Evolutionary conservation across 2,113 vertebrate species (phyloP), one percentile per base, ranked within the genome.

Genomic region (Ptilonorhynchus violaceus): DNA sequence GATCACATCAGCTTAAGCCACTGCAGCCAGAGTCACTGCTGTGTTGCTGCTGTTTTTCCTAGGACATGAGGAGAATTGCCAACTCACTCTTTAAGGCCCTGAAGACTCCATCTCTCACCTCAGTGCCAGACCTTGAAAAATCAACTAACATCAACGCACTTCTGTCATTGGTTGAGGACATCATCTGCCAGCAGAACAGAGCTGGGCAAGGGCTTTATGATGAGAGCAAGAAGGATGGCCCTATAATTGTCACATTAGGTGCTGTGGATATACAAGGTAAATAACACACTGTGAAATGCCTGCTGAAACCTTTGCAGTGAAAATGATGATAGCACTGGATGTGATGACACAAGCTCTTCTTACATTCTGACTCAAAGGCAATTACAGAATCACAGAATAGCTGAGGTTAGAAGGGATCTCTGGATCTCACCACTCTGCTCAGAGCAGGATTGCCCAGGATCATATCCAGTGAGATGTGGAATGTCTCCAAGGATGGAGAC

Each of bases 51-150:
- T 94, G 30, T 95, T 46, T 85, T 73, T 92, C 58, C 83, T 95
- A 99, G 99, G 99, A 99, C 76, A 97, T 99, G 76, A 98, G 98
- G 96, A 98, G 98, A 97, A 98, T 99, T 68, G 98, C 98, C 62
- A 98, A 96, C 90, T 99, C 98, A 3, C 98, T 99, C 50, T 98
- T 98, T 53, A 99, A 98, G 95, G 98, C 96, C 73, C 97, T 99
- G 97, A 99, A 98, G 96, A 93, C 95, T 94, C 98, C 98, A 9
- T 52, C 98, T 18, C 98, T 98, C 37, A 79, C 93, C 87, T 95
- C 95, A 33, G 97, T 97, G 77, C 66, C 97, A 74, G 97, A 97
- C 58, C 94, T 97, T 27, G 96, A 96, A 55, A 98, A 98, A 92
- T 96, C 93, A 63, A 82, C 96, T 14, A 98, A 99, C 83, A 99